Evolutionary conservation across 2,797 vertebrate species (phyloP).

Genomic region (Cossypha heuglini): DNA sequence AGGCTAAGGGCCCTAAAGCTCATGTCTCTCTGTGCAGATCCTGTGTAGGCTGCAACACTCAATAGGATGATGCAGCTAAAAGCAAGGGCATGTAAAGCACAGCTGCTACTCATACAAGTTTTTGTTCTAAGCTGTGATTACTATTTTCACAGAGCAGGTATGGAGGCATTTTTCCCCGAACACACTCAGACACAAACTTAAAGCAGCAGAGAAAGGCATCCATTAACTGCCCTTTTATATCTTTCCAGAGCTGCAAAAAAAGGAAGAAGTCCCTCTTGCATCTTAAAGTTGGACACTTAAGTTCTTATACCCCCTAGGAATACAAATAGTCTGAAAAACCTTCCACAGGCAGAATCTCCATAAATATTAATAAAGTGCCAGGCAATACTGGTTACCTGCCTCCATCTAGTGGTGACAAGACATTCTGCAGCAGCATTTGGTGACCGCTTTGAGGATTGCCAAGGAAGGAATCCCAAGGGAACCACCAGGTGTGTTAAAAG

Average conservation of each 20-base stretch:
- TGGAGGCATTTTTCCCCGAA: fast-evolving
- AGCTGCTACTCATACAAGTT: not conserved
- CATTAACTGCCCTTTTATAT: not conserved
- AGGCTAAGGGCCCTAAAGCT: not conserved
- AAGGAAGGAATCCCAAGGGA: not conserved
- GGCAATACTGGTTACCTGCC: not conserved
- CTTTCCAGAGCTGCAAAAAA: not conserved
- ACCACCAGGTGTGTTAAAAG: not conserved
- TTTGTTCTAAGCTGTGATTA: not conserved
- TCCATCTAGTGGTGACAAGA: constrained; percentile 58
- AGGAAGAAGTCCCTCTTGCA: not conserved
- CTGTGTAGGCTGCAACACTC: not conserved
- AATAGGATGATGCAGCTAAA: not conserved
- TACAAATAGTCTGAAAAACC: not conserved
- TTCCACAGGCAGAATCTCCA: not conserved
- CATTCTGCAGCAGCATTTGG: not conserved
- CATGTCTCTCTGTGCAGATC: not conserved
- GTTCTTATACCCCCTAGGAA: not conserved
- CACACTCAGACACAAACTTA: not conserved
- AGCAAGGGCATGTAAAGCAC: not conserved
- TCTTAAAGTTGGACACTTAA: not conserved
- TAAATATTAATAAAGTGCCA: not conserved
- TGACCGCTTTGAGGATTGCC: not conserved
- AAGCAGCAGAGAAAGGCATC: not conserved
- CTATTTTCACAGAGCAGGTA: not conserved